phyloP scores from a whole-genome alignment of 2,888 invertebrate genomes.

The Teleogryllus oceanicus region DNA sequence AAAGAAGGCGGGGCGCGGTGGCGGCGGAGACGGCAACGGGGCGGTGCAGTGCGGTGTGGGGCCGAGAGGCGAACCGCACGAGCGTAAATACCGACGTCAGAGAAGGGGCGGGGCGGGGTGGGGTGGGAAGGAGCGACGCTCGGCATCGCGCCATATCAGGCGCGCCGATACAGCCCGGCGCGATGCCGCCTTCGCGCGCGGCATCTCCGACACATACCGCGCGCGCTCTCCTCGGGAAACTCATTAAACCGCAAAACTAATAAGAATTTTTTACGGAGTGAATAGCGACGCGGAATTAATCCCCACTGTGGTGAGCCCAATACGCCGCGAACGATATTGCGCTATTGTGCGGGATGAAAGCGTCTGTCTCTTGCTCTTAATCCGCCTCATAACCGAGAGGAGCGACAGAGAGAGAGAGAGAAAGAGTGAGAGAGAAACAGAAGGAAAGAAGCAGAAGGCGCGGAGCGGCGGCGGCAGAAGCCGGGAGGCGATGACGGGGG shows the following conservation, averaged over 20 bases:
- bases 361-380: conserved; percentile 10
- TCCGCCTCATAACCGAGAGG: conserved; percentile 8
- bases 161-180: background rate
- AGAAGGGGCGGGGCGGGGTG: background rate
- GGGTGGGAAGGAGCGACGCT: background rate
- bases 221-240: background rate
- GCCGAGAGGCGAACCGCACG: background rate
- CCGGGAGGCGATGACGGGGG: too few species aligned
- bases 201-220: background rate
- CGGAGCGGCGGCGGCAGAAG: too few species aligned
- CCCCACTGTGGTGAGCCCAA: background rate
- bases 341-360: conserved; percentile 18
- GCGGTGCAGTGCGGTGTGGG: background rate
- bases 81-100: too few species aligned
- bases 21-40: background rate
- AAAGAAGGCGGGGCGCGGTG: background rate
- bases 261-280: conserved; percentile 11
- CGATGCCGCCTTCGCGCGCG: too few species aligned
- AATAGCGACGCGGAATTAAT: conserved; percentile 18
- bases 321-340: conserved; percentile 18
- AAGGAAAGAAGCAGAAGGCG: background rate
- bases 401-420: background rate
- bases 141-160: conserved; percentile 1
- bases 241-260: conserved; percentile 4
- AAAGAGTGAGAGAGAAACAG: background rate